phyloP scores from a whole-genome alignment of 2,888 invertebrate genomes.

The Bellardia pandia region DNA sequence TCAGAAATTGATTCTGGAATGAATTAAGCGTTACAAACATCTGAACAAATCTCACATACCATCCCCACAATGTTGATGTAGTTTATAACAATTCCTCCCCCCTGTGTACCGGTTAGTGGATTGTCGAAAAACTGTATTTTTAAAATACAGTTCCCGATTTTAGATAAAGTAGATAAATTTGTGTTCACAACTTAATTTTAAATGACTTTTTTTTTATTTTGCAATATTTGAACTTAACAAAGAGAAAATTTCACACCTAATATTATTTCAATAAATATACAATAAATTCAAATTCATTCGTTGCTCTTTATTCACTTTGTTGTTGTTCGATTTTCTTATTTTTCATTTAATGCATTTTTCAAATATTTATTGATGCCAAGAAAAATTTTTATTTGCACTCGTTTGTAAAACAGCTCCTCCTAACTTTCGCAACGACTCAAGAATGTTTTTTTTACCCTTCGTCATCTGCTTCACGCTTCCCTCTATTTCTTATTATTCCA shows the following conservation, averaged over 20 bases:
- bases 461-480: not conserved
- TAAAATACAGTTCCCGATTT: no score
- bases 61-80: no score
- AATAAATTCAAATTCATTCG: constrained; percentile 33
- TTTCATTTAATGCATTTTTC: constrained; percentile 65
- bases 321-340: not conserved
- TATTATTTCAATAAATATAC: not conserved
- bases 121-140: no score
- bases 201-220: not conserved
- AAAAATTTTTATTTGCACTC: constrained; percentile 66
- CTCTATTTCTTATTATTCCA: constrained; percentile 35
- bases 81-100: no score
- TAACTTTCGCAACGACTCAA: constrained; percentile 62
- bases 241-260: not conserved
- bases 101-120: no score
- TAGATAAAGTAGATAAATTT: no score
- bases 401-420: constrained; percentile 63
- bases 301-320: not conserved
- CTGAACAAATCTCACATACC: no score
- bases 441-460: constrained; percentile 29
- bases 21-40: no score
- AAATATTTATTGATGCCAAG: constrained; percentile 70
- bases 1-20: no score
- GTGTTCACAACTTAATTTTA: no score
- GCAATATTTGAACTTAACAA: not conserved